Evolutionary conservation across 2,888 invertebrate species (phyloP).

Genomic region (Thymelicus lineola): DNA sequence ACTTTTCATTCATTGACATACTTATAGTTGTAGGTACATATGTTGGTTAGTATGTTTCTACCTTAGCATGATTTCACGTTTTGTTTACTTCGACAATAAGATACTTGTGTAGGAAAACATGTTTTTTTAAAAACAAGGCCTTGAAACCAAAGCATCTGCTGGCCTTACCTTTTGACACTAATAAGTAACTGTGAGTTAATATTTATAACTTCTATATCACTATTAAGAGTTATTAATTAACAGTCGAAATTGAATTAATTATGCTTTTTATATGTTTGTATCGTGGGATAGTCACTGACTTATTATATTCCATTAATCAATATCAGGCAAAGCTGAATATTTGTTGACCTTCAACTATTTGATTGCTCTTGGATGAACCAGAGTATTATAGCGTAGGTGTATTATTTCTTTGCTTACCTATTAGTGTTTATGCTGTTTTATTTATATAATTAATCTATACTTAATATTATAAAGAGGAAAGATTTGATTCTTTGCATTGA

Average conservation of each 20-base stretch:
- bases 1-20: too few species aligned
- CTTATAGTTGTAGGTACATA: too few species aligned
- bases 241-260: slow-evolving; percentile 58
- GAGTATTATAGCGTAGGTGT: neutral
- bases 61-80: neutral
- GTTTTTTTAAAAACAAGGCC: slow-evolving; percentile 33
- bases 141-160: slow-evolving; percentile 24
- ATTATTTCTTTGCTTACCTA: neutral
- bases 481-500: too few species aligned
- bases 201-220: slow-evolving; percentile 42
- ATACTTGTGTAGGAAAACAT: slow-evolving; percentile 9
- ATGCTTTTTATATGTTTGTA: slow-evolving; percentile 54
- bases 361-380: slow-evolving; percentile 44
- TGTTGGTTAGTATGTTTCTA: neutral
- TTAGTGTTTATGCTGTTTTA: too few species aligned
- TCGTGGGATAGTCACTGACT: slow-evolving; percentile 53
- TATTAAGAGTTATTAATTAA: slow-evolving; percentile 57
- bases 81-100: slow-evolving; percentile 5
- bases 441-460: too few species aligned
- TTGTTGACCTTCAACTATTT: slow-evolving; percentile 59
- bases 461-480: too few species aligned
- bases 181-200: slow-evolving; percentile 32
- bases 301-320: slow-evolving; percentile 71
- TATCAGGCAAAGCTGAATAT: slow-evolving; percentile 60
- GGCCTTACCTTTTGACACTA: slow-evolving; percentile 36